Percentiles rank a stretch among this genome's conserved stretches.
phyloP scores from a whole-genome alignment of 1,140 invertebrate species.

The Drosophila kepulauana region DNA sequence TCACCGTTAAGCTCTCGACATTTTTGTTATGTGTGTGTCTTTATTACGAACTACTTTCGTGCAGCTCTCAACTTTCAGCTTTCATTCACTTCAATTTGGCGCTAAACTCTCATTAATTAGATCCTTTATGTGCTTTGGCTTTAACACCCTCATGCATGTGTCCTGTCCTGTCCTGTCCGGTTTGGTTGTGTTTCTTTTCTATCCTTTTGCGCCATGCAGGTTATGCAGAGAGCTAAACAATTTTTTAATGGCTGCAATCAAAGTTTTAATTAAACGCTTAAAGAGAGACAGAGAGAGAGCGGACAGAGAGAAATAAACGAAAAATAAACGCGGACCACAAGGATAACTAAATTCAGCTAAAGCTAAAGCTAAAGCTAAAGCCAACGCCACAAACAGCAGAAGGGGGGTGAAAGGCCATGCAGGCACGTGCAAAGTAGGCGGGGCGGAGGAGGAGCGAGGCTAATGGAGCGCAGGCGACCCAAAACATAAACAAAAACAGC shows the following conservation, averaged over 20 bases:
- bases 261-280: slow-evolving; percentile 80
- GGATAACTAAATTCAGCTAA: slow-evolving; percentile 59
- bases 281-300: slow-evolving; percentile 46
- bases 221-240: slow-evolving; percentile 31
- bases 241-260: slow-evolving; percentile 72
- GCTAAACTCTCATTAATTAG: slow-evolving; percentile 32
- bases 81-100: slow-evolving; percentile 14
- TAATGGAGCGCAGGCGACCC: slow-evolving; percentile 72
- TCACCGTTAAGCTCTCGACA: neutral
- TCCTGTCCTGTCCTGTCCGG: no score
- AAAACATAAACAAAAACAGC: slow-evolving; percentile 78
- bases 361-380: slow-evolving; percentile 18
- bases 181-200: no score
- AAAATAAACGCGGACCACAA: slow-evolving; percentile 26
- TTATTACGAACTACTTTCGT: neutral
- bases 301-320: slow-evolving; percentile 19
- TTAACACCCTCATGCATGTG: slow-evolving; percentile 17
- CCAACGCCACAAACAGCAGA: neutral
- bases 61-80: neutral
- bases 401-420: neutral
- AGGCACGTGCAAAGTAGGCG: slow-evolving; percentile 38
- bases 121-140: slow-evolving; percentile 17
- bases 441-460: slow-evolving; percentile 26
- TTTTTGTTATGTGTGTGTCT: neutral
- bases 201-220: slow-evolving; percentile 9